Conservation (phyloP, 2,113 vertebrate genomes). For the Syngnathoides biaculeatus region DNA sequence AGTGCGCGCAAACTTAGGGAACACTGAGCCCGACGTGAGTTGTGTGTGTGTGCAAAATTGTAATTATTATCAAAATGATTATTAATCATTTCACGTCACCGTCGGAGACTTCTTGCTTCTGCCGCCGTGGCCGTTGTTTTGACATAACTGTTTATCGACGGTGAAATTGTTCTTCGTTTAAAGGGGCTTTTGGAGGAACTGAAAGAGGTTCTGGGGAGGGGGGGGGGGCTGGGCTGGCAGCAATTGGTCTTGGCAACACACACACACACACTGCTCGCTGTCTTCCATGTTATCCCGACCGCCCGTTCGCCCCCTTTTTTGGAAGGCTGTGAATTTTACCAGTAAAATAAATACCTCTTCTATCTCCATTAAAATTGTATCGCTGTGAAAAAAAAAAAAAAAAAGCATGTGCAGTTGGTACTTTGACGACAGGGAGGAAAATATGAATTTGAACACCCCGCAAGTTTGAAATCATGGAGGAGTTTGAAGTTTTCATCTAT, state of each 20-base stretch:
- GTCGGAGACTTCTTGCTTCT: slow-evolving; percentile 71
- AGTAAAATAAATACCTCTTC: slow-evolving; percentile 73
- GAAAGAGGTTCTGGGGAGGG: not conserved
- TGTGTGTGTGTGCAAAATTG: slow-evolving; percentile 44
- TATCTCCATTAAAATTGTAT: slow-evolving; percentile 7
- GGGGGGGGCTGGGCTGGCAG: too few species aligned
- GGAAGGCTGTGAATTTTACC: slow-evolving; percentile 69
- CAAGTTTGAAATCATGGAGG: too few species aligned
- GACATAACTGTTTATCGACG: slow-evolving; percentile 48
- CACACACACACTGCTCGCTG: slow-evolving; percentile 49
- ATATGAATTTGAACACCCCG: too few species aligned
- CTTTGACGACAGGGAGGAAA: not conserved
- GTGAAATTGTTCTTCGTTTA: slow-evolving; percentile 39
- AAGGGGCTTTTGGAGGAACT: slow-evolving; percentile 1
- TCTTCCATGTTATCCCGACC: slow-evolving; percentile 68
- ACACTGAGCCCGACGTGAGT: slow-evolving; percentile 73
- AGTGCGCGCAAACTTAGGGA: slow-evolving; percentile 54
- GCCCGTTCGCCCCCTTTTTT: slow-evolving; percentile 60
- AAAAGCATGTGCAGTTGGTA: not conserved
- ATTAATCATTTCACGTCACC: too few species aligned
- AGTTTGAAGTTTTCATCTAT: too few species aligned
- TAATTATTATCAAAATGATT: too few species aligned
- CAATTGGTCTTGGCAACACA: slow-evolving; percentile 12
- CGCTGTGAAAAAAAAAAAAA: not conserved
- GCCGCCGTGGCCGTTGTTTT: slow-evolving; percentile 67